Base-by-base conservation (phyloP, 2,888 invertebrate species). In the Pristionchus arcanus region DNA sequence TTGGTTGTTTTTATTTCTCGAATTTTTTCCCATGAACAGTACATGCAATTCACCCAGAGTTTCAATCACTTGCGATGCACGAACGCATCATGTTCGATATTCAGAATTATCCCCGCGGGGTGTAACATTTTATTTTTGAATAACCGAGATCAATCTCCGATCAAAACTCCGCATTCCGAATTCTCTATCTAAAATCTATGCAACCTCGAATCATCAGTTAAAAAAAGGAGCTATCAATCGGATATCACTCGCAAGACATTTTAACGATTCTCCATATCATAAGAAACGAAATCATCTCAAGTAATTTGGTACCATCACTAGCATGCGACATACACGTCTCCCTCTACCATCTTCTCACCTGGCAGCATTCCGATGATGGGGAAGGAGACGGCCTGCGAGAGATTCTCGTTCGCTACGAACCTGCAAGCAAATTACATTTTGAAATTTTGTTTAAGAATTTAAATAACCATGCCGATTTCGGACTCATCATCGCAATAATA, bases 311-410 rank as follows among this genome's bases (percentile, higher is more conserved):
- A 9, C 42, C 42, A 3, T 9, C 42, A 5, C 25, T 13, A 37
- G 2, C 16, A 81, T 31, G 5, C 37, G 34, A 34, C 11, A 37
- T 21, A n/a, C 55, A 4, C 37, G 19, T 11, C 42, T 11, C 95
- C 16, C 95, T 31, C 37, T 31, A 85, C 31, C 31, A 1, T 16
- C 34, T 31, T 11, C 87, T 53, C 95, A 25, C 95, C 95, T 1
- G 96, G 96, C 16, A 95, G 92, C 94, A 96, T 95, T 59, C 96
- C 95, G 28, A 96, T 95, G 66, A 96, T 96, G 16, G 96, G 96
- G 91, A 96, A 96, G 53, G 96, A 95, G 84, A 93, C 92, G 16
- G 93, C 91, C 87, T 96, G 95, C 5, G 96, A 96, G 31, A 96
- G 93, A 4, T 94, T 94, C 90, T 95, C 95, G 92, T 96, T 96